Percentiles rank a stretch among this genome's conserved stretches.
Evolutionary conservation across 2,797 vertebrate genomes (phyloP).

Genomic region (Nyctalus aviator): DNA sequence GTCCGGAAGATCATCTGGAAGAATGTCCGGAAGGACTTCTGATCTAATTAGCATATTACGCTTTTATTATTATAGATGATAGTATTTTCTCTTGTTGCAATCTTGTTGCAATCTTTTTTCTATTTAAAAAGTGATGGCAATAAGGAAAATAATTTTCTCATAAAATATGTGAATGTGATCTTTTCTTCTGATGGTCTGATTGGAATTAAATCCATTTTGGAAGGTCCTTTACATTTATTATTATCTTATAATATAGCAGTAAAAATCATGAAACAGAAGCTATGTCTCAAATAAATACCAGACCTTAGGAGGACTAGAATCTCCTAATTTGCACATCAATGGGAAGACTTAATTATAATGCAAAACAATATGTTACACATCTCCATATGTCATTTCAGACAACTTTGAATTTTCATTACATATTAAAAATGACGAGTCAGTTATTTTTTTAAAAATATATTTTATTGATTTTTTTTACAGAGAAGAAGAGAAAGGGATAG

Average conservation of each 20-base stretch:
- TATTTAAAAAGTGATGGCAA: constrained; percentile 35
- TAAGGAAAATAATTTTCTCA: neutral
- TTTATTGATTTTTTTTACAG: no score
- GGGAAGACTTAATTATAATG: neutral
- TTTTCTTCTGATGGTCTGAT: constrained; percentile 4
- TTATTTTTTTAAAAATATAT: no score
- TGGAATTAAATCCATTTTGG: constrained; percentile 40
- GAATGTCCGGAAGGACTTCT: no score
- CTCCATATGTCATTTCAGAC: neutral
- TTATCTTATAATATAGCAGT: constrained; percentile 35
- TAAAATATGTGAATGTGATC: constrained; percentile 9
- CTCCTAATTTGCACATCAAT: constrained; percentile 21
- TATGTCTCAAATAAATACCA: constrained; percentile 49
- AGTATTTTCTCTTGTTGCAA: neutral
- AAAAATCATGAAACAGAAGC: constrained; percentile 51
- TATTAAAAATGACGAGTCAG: neutral
- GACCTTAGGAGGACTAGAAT: neutral
- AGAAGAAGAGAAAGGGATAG: no score
- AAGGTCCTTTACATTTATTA: constrained; percentile 43
- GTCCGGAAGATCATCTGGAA: no score
- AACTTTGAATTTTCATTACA: constrained; percentile 13
- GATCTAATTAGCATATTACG: no score
- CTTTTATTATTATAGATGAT: neutral
- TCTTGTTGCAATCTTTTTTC: neutral
- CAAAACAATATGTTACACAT: neutral